phyloP scores from a whole-genome alignment of 1,140 invertebrate genomes.

The Teleogryllus occipitalis region DNA sequence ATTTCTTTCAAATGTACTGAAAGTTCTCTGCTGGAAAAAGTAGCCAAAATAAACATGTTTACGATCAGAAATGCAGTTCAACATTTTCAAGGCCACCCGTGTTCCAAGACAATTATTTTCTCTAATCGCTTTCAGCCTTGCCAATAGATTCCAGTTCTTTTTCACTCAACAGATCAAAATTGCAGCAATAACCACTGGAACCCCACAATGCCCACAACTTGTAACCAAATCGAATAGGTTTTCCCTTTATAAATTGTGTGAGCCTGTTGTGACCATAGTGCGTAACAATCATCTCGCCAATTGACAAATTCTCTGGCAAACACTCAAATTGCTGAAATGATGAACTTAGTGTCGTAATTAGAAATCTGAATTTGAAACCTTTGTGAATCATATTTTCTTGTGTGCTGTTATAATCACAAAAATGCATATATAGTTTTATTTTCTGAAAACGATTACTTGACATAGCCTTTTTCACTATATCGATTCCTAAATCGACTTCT shows the following conservation, averaged over 20 bases:
- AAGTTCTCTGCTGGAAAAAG: too few species aligned
- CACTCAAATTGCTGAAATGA: background rate
- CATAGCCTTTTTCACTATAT: background rate
- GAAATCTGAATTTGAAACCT: background rate
- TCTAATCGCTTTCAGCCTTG: too few species aligned
- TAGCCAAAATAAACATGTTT: too few species aligned
- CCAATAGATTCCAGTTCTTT: too few species aligned
- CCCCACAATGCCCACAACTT: slow-evolving; percentile 12
- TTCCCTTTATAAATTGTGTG: background rate
- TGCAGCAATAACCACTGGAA: background rate
- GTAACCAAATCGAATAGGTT: slow-evolving; percentile 11
- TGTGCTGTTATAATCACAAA: background rate
- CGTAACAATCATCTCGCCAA: slow-evolving; percentile 6
- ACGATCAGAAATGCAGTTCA: too few species aligned
- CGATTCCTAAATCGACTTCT: background rate
- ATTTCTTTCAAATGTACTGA: too few species aligned
- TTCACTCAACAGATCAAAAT: background rate
- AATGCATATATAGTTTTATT: background rate
- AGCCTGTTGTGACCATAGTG: slow-evolving; percentile 7
- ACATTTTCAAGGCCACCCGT: too few species aligned
- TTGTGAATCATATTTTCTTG: background rate
- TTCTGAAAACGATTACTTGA: background rate
- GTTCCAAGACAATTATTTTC: too few species aligned
- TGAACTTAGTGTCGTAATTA: background rate
- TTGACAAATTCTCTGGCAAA: background rate